These are phyloP conservation scores for Cabera pusaria DNA, from an alignment of 2,888 invertebrate genomes.

Conservation along the genomic window DNA sequence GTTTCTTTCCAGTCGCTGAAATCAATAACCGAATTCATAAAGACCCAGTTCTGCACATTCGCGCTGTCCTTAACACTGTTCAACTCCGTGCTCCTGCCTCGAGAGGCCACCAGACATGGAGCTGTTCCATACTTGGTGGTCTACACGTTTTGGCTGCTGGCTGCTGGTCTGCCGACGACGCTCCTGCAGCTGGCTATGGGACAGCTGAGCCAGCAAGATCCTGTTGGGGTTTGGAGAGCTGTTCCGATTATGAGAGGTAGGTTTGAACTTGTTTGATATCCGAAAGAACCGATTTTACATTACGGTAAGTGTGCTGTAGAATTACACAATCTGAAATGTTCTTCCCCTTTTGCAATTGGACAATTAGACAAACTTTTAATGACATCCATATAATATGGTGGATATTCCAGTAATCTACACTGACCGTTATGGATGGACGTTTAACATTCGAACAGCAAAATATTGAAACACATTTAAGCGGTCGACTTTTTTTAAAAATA, in stretches of 20 bases:
- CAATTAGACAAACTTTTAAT: no score
- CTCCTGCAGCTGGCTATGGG: conserved; percentile 86
- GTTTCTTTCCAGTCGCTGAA: conserved; percentile 62
- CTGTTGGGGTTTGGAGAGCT: conserved; percentile 86
- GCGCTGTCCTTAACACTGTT: conserved; percentile 84
- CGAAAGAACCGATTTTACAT: no score
- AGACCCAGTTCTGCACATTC: conserved; percentile 80
- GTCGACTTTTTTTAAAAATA: no score
- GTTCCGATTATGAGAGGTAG: conserved; percentile 86
- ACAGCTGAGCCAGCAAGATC: conserved; percentile 86
- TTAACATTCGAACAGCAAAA: no score
- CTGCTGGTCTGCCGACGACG: conserved; percentile 83
- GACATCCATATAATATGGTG: background rate
- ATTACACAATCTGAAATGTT: no score
- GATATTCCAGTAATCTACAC: no score
- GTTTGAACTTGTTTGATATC: background rate
- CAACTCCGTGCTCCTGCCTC: conserved; percentile 84
- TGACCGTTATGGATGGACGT: no score
- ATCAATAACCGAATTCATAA: conserved; percentile 60
- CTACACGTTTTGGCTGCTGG: conserved; percentile 82
- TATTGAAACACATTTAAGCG: no score
- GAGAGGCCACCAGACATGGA: conserved; percentile 83
- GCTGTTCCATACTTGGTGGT: conserved; percentile 85
- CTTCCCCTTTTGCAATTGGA: no score
- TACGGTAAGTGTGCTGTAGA: no score